Evolutionary conservation across 2,113 vertebrate genomes (phyloP).

Genomic region (Scartelaos histophorus): DNA sequence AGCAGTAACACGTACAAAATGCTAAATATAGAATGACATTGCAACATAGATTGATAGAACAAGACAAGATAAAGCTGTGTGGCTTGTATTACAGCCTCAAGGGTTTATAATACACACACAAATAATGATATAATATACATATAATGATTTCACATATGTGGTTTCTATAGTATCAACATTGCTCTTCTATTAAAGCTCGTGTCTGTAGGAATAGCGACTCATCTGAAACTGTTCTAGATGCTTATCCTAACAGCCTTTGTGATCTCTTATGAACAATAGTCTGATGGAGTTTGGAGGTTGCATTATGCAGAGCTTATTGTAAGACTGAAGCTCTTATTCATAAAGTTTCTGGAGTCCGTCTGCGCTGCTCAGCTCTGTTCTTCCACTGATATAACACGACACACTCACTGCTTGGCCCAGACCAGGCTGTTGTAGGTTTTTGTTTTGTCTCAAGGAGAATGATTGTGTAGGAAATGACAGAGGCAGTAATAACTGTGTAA

Average conservation of each 20-base stretch:
- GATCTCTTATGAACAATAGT: constrained; percentile 46
- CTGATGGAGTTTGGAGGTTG: not conserved
- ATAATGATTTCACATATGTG: constrained; percentile 8
- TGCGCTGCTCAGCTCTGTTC: too few relatives aligned
- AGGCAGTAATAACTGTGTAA: too few relatives aligned
- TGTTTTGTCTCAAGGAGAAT: too few relatives aligned
- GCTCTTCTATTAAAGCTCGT: not conserved
- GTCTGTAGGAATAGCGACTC: constrained; percentile 21
- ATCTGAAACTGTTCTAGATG: constrained; percentile 29
- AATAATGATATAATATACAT: not conserved
- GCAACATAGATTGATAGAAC: constrained; percentile 22
- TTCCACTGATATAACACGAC: too few relatives aligned
- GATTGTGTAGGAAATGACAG: too few relatives aligned
- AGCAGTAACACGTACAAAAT: not conserved
- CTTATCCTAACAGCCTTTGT: constrained; percentile 24
- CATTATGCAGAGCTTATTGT: not conserved
- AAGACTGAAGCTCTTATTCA: not conserved
- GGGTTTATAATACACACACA: constrained; percentile 10
- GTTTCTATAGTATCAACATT: constrained; percentile 8
- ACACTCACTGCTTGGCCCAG: too few relatives aligned
- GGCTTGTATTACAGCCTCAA: constrained; percentile 16
- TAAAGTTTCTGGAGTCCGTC: too few relatives aligned
- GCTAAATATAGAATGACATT: constrained; percentile 37
- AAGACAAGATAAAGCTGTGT: constrained; percentile 6
- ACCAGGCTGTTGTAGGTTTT: too few relatives aligned